Conservation (phyloP, 2,888 invertebrate species). For the Ophion ventricosus region DNA sequence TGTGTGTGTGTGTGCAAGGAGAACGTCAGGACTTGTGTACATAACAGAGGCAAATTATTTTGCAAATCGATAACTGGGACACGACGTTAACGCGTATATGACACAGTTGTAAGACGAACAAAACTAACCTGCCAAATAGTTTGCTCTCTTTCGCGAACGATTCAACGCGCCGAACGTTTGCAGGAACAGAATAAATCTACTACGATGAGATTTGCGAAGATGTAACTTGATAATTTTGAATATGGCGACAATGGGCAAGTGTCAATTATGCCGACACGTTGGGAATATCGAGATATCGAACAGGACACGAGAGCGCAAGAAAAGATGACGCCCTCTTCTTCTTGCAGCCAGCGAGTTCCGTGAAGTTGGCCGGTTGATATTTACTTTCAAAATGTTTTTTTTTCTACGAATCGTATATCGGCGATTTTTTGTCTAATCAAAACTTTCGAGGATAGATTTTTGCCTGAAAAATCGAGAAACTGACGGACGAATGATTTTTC, state of each 20-base stretch:
- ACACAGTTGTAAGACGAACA: neutral
- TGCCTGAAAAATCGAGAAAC: neutral
- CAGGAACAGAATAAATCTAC: neutral
- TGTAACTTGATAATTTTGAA: constrained; percentile 17
- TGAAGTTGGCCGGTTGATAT: neutral
- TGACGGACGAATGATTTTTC: neutral
- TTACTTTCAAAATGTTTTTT: neutral
- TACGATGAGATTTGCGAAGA: too few species aligned
- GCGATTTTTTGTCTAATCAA: neutral
- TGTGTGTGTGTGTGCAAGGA: neutral
- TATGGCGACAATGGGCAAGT: constrained; percentile 37
- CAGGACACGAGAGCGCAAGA: neutral
- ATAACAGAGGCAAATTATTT: constrained; percentile 15
- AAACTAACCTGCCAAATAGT: constrained; percentile 16
- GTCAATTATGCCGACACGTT: constrained; percentile 49
- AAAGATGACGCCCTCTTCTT: neutral
- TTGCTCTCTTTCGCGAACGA: neutral
- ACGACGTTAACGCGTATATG: neutral
- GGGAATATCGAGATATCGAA: constrained; percentile 31
- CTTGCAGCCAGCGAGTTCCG: neutral
- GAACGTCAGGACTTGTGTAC: neutral
- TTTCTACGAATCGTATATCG: neutral
- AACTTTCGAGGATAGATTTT: neutral
- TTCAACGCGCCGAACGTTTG: neutral
- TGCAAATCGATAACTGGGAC: constrained; percentile 27